Evolutionary conservation across 2,113 vertebrate species (phyloP), one percentile per base, ranked within the genome.

Genomic region (Martes martes): DNA sequence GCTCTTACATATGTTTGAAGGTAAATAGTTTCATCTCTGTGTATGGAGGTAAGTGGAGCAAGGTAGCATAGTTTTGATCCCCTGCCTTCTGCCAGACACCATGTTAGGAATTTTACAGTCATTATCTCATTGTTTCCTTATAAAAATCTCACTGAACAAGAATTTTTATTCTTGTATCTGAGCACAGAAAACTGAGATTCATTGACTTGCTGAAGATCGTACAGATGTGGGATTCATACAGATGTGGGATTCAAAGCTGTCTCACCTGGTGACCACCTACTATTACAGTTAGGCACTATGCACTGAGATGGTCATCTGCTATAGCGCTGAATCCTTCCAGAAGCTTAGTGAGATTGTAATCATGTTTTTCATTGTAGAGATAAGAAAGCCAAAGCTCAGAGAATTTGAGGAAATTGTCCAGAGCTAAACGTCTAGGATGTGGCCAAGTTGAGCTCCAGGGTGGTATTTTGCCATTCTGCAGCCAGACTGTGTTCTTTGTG

Each of bases 111-210:
- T 98, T 97, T 96, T 92, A 89, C 55, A 87, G 73, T 97, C 94
- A 95, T 96, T 92, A 84, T 95, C 47, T 93, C 87, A 96, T 96
- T 96, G 65, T 95, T 97, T 96, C 47, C 94, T 96, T 95, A 89
- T 94, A 96, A 95, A 97, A 96, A 89, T 67, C 63, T 94, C 55
- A 74, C 67, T 95, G 31, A 6, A 89, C 52, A 88, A 87, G 4
- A 92, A 96, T 92, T 97, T 96, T 92, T 96, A 96, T 71, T 69
- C 50, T 92, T 96, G 14, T 84, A 59, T 96, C 73, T 61, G 71
- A 96, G 61, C 42, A 96, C 78, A 95, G 69, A 91, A 92, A 97
- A 95, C n/a, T 42, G 67, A 95, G 67, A 94, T 89, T 96, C 89
- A 95, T 65, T 94, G 92, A 96, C 83, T 86, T 92, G 47, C 87